Evolutionary conservation across 2,797 vertebrate genomes (phyloP), one percentile per base, ranked within the genome.

Genomic region (Echeneis naucrates): DNA sequence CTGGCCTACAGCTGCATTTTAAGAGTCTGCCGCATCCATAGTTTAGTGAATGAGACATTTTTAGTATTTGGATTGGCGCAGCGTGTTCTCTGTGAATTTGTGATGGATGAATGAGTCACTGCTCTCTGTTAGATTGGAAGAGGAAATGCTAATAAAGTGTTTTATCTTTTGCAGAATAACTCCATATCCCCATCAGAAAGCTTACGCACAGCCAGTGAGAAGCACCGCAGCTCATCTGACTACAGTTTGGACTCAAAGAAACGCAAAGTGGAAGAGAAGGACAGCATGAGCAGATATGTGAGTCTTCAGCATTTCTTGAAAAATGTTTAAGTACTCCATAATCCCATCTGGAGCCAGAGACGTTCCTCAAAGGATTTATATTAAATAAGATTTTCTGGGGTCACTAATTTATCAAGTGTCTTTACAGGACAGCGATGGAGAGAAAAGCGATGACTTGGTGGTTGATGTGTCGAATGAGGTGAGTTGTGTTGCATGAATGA

Each of bases 391-490:
- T 42, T 63, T 59, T 7, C 60, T 21, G 47, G n/a, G 13, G 16
- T 69, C 45, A 63, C 23, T 64, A 26, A 63, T 87, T 82, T 83
- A 71, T 40, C 30, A 51, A 44, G 72, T 72, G 4, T 68, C 72
- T 82, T 81, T 89, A 65, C 93, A 99, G 98, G 98, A 99, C 92
- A 99, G 98, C 0, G 98, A 99, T 74, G 98, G 96, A 54, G 98
- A 99, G 88, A 99, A 99, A 89, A 99, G 98, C 0, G 98, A 99
- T 70, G 98, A 99, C 88, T 94, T 99, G 82, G 98, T 99, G 68
- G 98, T 99, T 38, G 98, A 99, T 30, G 98, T 99, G 88, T 99
- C 98, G 80, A 99, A 99, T 85, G 98, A 99, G 97, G 98, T 99
- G 90, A 81, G 87, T 19, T 4, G 19, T 33, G 12, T 13, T 63